phyloP scores from a whole-genome alignment of 2,888 invertebrate species.

The Aphrophora alni region DNA sequence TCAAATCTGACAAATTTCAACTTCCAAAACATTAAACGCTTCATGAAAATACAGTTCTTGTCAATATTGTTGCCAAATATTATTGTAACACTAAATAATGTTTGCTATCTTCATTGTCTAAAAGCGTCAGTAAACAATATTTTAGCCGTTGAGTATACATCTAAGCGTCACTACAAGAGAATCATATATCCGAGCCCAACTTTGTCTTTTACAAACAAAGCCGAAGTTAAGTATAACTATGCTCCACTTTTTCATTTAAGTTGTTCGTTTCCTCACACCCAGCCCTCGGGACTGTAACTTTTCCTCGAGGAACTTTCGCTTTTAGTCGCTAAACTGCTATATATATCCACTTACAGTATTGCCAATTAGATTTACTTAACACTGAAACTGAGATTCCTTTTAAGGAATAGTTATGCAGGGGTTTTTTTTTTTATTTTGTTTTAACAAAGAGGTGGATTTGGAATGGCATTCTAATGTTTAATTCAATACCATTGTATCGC shows the following conservation, averaged over 20 bases:
- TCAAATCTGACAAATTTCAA: background rate
- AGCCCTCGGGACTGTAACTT: no score
- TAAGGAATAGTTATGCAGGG: background rate
- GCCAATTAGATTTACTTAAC: background rate
- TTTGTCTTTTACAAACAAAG: background rate
- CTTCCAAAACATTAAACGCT: background rate
- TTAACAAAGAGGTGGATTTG: background rate
- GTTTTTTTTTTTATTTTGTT: background rate
- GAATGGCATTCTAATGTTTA: background rate
- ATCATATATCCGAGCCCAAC: background rate
- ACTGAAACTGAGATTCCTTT: background rate
- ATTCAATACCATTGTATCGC: background rate
- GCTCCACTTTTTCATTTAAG: background rate
- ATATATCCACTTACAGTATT: background rate
- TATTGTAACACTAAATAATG: background rate
- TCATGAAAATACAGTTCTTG: background rate
- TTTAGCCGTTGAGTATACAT: background rate
- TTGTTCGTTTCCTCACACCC: no score
- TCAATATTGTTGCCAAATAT: background rate
- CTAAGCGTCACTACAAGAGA: background rate
- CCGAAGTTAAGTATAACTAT: background rate
- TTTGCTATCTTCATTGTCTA: background rate
- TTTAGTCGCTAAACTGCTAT: background rate
- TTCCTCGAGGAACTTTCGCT: background rate
- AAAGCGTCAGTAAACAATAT: background rate